A percentile compares a stretch with the other conserved stretches of the same genome.
phyloP scores from a whole-genome alignment of 2,797 vertebrate genomes.

The Oreochromis mossambicus region DNA sequence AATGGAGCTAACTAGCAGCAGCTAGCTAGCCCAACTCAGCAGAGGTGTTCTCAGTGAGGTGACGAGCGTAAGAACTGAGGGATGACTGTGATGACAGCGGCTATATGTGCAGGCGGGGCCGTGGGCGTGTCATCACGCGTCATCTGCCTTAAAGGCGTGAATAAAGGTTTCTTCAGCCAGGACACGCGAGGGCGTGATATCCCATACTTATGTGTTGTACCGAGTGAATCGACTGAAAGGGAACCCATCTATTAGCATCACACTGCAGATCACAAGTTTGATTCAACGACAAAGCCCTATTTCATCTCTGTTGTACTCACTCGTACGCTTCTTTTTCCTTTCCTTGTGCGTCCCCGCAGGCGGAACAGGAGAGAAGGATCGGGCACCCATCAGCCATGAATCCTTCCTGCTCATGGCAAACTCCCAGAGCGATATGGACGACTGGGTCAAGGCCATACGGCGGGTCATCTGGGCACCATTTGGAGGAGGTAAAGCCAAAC shows the following conservation, averaged over 20 bases:
- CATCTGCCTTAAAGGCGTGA: too few species aligned
- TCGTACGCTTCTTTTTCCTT: background rate
- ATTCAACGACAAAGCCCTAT: background rate
- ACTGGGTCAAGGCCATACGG: conserved; percentile 95
- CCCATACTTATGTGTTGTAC: too few species aligned
- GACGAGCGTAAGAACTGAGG: too few species aligned
- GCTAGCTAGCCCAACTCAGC: too few species aligned
- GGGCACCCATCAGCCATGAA: conserved; percentile 86
- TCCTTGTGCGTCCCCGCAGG: conserved; percentile 62
- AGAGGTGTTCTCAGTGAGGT: too few species aligned
- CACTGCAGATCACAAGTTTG: background rate
- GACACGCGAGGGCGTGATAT: too few species aligned
- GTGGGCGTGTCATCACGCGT: too few species aligned
- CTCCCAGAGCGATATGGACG: conserved; percentile 93
- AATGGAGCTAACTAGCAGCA: too few species aligned
- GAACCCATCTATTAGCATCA: background rate
- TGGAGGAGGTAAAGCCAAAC: conserved; percentile 83
- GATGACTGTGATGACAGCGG: too few species aligned
- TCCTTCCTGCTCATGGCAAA: conserved; percentile 93
- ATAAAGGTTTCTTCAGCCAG: too few species aligned
- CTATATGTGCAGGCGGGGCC: too few species aligned
- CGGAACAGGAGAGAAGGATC: conserved; percentile 82
- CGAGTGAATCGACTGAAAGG: too few species aligned
- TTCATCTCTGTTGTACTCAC: background rate
- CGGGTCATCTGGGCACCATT: conserved; percentile 93